Conservation (phyloP, 2,888 invertebrate species). For the Drosophila putrida region DNA sequence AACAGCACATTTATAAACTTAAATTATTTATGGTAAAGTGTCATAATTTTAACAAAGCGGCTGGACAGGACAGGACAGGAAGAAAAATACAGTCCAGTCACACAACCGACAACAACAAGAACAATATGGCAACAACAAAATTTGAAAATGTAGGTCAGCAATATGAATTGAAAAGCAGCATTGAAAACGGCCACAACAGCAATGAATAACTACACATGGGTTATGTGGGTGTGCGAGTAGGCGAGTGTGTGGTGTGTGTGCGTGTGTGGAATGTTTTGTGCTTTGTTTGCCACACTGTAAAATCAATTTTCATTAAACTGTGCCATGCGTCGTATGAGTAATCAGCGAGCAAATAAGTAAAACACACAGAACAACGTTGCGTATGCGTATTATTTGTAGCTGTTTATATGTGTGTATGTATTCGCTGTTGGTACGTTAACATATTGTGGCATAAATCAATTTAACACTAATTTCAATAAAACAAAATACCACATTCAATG, state of each 20-base stretch:
- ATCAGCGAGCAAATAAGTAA: constrained; percentile 67
- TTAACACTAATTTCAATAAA: constrained; percentile 69
- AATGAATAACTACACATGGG: constrained; percentile 28
- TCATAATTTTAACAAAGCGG: constrained; percentile 44
- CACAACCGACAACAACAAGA: constrained; percentile 31
- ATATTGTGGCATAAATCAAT: constrained; percentile 69
- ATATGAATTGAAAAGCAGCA: constrained; percentile 48
- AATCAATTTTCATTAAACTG: constrained; percentile 79
- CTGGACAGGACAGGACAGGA: constrained; percentile 15
- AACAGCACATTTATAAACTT: constrained; percentile 27
- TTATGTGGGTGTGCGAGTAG: constrained; percentile 10
- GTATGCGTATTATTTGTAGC: constrained; percentile 39
- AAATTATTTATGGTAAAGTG: constrained; percentile 51
- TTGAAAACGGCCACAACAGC: constrained; percentile 27
- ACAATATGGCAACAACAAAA: constrained; percentile 4
- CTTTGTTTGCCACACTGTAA: constrained; percentile 68
- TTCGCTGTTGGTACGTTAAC: constrained; percentile 33
- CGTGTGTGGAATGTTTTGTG: constrained; percentile 27
- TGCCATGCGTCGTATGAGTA: constrained; percentile 73
- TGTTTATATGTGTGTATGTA: not conserved
- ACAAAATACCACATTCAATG: constrained; percentile 37
- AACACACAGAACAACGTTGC: constrained; percentile 20
- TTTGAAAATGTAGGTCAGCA: constrained; percentile 70
- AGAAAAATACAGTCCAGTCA: constrained; percentile 16
- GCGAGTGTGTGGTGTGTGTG: constrained; percentile 2